Percentiles rank a stretch among this genome's conserved stretches.
phyloP scores from a whole-genome alignment of 2,888 invertebrate genomes.

The Drosophila flavopinicola region DNA sequence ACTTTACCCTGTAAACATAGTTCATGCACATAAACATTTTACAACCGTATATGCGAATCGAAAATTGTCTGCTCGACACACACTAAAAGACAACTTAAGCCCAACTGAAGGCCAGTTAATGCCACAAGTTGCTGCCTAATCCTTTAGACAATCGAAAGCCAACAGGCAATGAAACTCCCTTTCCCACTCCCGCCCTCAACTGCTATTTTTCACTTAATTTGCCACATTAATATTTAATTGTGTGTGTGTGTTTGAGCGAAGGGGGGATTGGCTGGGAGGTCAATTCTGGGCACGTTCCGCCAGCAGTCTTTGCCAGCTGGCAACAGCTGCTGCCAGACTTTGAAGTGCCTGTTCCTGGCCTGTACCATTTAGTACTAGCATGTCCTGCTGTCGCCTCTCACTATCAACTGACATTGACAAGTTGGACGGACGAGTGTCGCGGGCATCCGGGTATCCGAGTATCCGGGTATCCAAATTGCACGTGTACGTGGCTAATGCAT shows the following conservation, averaged over 20 bases:
- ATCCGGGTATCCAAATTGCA: constrained; percentile 45
- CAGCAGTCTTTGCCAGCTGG: constrained; percentile 59
- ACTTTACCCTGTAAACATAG: too few species aligned
- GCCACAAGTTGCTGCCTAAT: constrained; percentile 68
- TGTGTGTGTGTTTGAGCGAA: constrained; percentile 25
- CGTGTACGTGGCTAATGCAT: constrained; percentile 69
- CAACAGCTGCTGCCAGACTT: constrained; percentile 66
- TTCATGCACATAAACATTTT: too few species aligned
- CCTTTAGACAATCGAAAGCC: constrained; percentile 48
- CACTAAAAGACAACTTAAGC: constrained; percentile 45
- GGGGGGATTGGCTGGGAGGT: constrained; percentile 12
- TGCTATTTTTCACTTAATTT: constrained; percentile 76
- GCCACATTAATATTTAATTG: constrained; percentile 77
- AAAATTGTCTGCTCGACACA: constrained; percentile 35
- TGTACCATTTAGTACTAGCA: not conserved
- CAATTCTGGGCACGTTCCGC: constrained; percentile 59
- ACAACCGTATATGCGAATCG: too few species aligned
- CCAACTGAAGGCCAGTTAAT: constrained; percentile 50
- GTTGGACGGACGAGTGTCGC: constrained; percentile 33
- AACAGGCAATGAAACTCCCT: not conserved
- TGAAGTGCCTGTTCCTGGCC: constrained; percentile 31
- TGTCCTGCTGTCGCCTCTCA: constrained; percentile 44
- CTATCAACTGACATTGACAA: constrained; percentile 77
- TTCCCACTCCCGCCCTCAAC: constrained; percentile 11
- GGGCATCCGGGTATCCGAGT: constrained; percentile 26